These are phyloP conservation scores for Vanessa tameamea DNA, from an alignment of 1,140 invertebrate genomes.

Conservation along the genomic window DNA sequence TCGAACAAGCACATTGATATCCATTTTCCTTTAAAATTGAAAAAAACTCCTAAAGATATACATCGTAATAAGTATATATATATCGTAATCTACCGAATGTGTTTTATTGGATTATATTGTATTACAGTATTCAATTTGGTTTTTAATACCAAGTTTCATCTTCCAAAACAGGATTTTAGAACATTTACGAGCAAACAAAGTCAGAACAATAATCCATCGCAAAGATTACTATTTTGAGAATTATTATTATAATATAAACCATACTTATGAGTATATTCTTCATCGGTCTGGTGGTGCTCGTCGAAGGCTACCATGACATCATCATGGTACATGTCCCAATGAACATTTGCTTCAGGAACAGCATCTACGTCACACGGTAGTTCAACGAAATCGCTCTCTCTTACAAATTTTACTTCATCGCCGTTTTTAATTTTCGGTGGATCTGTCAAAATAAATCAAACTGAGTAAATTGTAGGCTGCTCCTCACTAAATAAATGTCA, in stretches of 20 bases:
- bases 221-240: background rate
- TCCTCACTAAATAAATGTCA: background rate
- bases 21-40: too few species aligned
- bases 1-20: too few species aligned
- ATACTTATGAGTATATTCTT: conserved; percentile 51
- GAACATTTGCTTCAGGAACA: conserved; percentile 50
- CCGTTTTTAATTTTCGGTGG: conserved; percentile 53
- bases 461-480: background rate
- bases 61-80: too few species aligned
- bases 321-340: conserved; percentile 61
- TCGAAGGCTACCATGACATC: conserved; percentile 54
- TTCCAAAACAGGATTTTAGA: too few species aligned
- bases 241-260: background rate
- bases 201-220: too few species aligned
- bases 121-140: too few species aligned
- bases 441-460: conserved; percentile 39
- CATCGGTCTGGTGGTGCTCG: conserved; percentile 47
- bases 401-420: conserved; percentile 44
- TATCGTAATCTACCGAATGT: too few species aligned
- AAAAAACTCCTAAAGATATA: too few species aligned
- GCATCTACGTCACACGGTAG: conserved; percentile 60
- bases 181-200: too few species aligned
- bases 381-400: conserved; percentile 47
- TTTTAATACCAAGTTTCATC: too few species aligned
- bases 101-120: too few species aligned